phyloP scores from a whole-genome alignment of 2,797 vertebrate species.

The Rhodeus uyekii region DNA sequence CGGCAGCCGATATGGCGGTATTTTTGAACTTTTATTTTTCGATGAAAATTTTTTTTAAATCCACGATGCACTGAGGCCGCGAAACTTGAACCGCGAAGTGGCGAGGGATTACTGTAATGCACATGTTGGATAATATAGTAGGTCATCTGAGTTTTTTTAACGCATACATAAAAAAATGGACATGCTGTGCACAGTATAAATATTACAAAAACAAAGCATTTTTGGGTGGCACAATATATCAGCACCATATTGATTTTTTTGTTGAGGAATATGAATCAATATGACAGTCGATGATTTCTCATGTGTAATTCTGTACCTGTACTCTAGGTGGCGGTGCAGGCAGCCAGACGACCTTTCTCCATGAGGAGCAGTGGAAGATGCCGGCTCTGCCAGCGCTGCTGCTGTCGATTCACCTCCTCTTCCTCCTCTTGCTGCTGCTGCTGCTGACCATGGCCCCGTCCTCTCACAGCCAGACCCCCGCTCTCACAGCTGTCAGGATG shows the following conservation, averaged over 20 bases:
- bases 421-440: constrained; percentile 72
- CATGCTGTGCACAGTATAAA: neutral
- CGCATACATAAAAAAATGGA: neutral
- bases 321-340: constrained; percentile 83
- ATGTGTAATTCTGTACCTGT: constrained; percentile 6
- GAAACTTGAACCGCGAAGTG: no score
- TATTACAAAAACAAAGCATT: no score
- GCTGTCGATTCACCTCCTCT: constrained; percentile 87
- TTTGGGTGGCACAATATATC: no score
- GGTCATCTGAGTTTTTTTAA: neutral
- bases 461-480: constrained; percentile 73
- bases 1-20: no score
- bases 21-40: no score
- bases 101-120: no score
- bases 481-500: constrained; percentile 87
- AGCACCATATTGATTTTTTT: no score
- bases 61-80: no score
- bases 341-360: constrained; percentile 90
- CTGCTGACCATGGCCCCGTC: constrained; percentile 76
- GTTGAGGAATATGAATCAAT: no score
- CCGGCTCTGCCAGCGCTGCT: constrained; percentile 91
- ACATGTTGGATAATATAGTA: neutral
- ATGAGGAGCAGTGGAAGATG: constrained; percentile 98
- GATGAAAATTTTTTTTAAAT: no score
- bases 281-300: neutral